Percentiles rank a stretch among this genome's conserved stretches.
phyloP scores from a whole-genome alignment of 2,797 vertebrate genomes.

The Gila robusta region DNA sequence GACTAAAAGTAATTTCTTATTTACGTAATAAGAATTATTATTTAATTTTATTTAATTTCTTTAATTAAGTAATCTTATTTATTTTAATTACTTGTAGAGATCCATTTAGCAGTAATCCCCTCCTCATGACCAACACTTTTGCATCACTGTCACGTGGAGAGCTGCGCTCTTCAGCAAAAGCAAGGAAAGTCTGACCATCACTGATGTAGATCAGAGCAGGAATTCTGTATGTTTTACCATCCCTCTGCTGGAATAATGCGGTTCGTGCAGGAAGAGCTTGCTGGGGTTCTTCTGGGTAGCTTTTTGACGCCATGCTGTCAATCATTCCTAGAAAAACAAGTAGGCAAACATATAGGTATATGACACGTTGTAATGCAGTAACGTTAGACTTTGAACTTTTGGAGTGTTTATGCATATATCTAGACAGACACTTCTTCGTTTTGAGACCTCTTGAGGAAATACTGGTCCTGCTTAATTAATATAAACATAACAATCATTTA shows the following conservation, averaged over 20 bases:
- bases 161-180: conserved; percentile 90
- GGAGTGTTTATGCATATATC: neutral
- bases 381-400: neutral
- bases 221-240: conserved; percentile 87
- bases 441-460: neutral
- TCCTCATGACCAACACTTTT: conserved; percentile 86
- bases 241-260: conserved; percentile 82
- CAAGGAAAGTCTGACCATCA: conserved; percentile 81
- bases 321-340: conserved; percentile 23
- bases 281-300: neutral
- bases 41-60: no score
- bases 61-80: no score
- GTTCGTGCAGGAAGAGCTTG: conserved; percentile 71
- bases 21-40: no score
- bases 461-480: neutral
- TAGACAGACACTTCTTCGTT: neutral
- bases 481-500: neutral
- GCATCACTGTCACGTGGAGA: conserved; percentile 81
- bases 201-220: conserved; percentile 87
- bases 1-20: neutral
- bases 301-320: conserved; percentile 16
- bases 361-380: neutral
- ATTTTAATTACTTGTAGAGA: conserved; percentile 78
- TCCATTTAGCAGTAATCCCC: conserved; percentile 73
- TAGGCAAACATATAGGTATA: neutral